Evolutionary conservation across 2,797 vertebrate genomes (phyloP).

Genomic region (Brachyalestes nurse): DNA sequence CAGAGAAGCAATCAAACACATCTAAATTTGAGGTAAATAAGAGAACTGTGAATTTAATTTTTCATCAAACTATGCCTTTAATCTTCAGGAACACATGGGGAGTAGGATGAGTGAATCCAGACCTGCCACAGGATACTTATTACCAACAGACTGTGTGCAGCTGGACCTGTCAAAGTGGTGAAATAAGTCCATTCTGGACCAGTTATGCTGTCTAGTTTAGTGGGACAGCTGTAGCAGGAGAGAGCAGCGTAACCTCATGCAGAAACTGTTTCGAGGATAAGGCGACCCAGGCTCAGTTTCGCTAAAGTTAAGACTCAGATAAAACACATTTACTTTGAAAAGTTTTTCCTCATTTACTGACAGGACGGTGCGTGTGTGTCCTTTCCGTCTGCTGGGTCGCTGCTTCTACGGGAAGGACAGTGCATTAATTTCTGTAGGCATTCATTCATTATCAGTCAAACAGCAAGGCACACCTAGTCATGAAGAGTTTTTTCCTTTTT

Average conservation of each 20-base stretch:
- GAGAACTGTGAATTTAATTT: not conserved
- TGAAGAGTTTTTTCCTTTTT: too few relatives aligned
- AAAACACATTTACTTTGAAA: not conserved
- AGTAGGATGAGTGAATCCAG: not conserved
- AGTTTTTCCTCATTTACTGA: not conserved
- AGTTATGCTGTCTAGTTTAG: conserved; percentile 45
- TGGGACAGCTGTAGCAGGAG: conserved; percentile 13
- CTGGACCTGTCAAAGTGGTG: conserved; percentile 13
- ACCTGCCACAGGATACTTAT: not conserved
- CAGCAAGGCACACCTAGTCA: too few relatives aligned
- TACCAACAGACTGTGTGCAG: not conserved
- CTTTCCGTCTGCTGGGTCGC: not conserved
- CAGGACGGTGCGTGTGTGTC: not conserved
- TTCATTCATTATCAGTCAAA: too few relatives aligned
- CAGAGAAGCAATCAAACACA: too few relatives aligned
- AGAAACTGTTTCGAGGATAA: conserved; percentile 13
- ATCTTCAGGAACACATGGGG: not conserved
- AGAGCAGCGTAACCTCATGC: conserved; percentile 39
- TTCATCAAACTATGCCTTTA: not conserved
- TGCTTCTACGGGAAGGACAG: not conserved
- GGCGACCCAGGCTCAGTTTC: conserved; percentile 28
- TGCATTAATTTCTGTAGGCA: too few relatives aligned
- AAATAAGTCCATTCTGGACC: conserved; percentile 16
- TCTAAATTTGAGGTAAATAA: too few relatives aligned
- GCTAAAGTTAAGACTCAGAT: not conserved